Evolutionary conservation across 2,113 vertebrate genomes (phyloP).

Genomic region (Ondatra zibethicus): DNA sequence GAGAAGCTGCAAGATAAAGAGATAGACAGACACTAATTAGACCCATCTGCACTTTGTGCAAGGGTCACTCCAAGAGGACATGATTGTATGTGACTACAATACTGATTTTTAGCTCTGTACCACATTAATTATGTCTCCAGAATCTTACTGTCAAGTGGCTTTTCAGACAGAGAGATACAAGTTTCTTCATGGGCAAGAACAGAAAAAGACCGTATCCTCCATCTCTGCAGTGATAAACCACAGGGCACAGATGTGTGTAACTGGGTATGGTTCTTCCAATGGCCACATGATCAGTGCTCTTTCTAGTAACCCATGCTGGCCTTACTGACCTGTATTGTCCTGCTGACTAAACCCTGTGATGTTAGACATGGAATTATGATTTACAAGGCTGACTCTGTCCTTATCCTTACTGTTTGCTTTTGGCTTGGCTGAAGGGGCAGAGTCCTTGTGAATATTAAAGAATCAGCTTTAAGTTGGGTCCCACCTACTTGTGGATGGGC

Average conservation of each 20-base stretch:
- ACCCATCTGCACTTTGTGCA: neutral
- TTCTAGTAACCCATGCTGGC: neutral
- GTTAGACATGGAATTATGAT: neutral
- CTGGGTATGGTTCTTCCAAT: neutral
- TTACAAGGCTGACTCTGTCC: neutral
- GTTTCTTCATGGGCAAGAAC: neutral
- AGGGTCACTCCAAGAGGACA: slow-evolving; percentile 15
- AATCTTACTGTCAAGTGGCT: neutral
- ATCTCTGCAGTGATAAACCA: neutral
- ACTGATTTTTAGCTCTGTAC: neutral
- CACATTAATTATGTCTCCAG: neutral
- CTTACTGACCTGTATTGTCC: neutral
- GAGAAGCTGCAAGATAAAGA: neutral
- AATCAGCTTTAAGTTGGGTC: neutral
- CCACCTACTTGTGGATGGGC: neutral
- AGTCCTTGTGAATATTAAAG: neutral
- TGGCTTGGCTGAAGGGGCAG: neutral
- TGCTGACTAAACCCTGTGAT: neutral
- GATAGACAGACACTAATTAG: slow-evolving; percentile 42
- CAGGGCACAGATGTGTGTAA: neutral
- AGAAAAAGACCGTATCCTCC: neutral
- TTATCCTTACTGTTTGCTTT: neutral
- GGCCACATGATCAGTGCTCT: neutral
- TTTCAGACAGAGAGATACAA: neutral
- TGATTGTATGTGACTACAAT: neutral